A percentile compares a stretch with the other conserved stretches of the same genome.
These are phyloP conservation scores for Oscheius sp. DNA, from an alignment of 2,888 invertebrate genomes.

Conservation along the genomic window DNA sequence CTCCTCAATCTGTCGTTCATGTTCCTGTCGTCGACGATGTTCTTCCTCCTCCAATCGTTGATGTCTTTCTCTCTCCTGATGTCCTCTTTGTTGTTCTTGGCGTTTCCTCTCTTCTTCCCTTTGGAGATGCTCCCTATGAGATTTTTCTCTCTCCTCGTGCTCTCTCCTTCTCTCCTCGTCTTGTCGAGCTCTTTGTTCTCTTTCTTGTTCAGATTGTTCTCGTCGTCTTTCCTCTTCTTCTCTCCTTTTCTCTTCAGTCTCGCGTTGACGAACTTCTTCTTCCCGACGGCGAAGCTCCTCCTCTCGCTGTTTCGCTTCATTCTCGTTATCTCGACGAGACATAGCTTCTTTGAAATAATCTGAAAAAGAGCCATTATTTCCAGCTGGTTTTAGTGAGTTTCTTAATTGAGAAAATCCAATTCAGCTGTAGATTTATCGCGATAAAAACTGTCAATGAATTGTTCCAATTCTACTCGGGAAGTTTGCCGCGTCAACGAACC, in stretches of 20 bases:
- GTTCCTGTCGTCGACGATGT: background rate
- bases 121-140: conserved; percentile 28
- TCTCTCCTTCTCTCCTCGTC: conserved; percentile 19
- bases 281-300: conserved; percentile 31
- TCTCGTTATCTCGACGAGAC: conserved; percentile 39
- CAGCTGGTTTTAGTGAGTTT: too few relatives aligned
- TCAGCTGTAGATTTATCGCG: too few relatives aligned
- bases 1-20: background rate
- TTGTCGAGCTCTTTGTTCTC: conserved; percentile 9
- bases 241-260: conserved; percentile 17
- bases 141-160: conserved; percentile 1
- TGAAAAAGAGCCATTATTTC: conserved; percentile 41
- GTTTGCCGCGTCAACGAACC: conserved; percentile 24
- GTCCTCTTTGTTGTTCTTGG: conserved; percentile 1
- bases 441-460: background rate
- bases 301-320: conserved; percentile 22
- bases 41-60: background rate
- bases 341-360: conserved; percentile 59
- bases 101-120: conserved; percentile 26
- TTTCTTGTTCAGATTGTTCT: too few relatives aligned
- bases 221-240: conserved; percentile 11
- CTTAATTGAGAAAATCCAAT: too few relatives aligned
- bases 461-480: background rate
- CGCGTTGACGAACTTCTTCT: conserved; percentile 17
- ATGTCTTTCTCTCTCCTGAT: background rate